phyloP scores from a whole-genome alignment of 2,113 vertebrate species.

The Rhea pennata region DNA sequence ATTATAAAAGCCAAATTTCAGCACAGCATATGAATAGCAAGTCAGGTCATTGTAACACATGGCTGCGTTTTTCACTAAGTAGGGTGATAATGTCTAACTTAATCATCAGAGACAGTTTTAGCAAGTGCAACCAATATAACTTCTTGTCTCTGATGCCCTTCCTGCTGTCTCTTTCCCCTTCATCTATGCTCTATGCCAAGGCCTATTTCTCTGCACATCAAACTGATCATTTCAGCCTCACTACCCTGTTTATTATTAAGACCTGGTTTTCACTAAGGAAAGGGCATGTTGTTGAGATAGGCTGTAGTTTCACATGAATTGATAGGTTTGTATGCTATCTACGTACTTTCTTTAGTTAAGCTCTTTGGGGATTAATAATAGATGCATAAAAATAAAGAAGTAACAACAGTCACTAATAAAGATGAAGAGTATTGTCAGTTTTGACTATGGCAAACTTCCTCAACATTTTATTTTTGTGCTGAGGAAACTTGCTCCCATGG shows the following conservation, averaged over 20 bases:
- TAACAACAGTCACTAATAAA: neutral
- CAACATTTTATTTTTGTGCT: neutral
- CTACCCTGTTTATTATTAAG: neutral
- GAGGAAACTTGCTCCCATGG: neutral
- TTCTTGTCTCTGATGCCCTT: neutral
- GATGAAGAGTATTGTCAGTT: neutral
- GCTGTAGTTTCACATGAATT: neutral
- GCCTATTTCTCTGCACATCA: neutral
- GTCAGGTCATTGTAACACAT: neutral
- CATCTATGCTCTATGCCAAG: neutral
- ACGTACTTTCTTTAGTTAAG: neutral
- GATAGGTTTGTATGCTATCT: neutral
- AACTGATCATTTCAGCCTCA: neutral
- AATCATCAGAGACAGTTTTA: neutral
- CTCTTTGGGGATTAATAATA: neutral
- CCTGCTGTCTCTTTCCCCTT: neutral
- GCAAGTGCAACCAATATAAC: neutral
- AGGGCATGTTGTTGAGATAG: neutral
- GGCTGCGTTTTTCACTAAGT: neutral
- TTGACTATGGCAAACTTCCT: neutral
- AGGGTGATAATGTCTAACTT: neutral
- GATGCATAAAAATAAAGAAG: neutral
- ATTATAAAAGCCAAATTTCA: neutral
- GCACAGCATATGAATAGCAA: neutral
- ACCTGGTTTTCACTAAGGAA: neutral